Conservation (phyloP, 1,140 invertebrate genomes). For the Pseudomyrmex sp. region DNA sequence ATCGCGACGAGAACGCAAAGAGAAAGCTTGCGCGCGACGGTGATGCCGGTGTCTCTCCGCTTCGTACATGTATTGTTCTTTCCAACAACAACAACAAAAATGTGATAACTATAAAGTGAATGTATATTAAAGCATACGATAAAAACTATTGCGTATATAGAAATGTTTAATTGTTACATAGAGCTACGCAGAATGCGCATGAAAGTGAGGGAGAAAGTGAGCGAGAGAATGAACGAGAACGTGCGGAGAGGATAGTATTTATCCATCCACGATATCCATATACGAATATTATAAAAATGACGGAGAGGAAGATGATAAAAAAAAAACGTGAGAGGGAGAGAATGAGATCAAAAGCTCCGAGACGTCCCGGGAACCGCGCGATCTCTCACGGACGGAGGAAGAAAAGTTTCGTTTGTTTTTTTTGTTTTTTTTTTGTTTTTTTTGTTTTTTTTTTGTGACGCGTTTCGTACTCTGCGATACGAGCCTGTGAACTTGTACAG, state of each 20-base stretch:
- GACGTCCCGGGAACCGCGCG: slow-evolving; percentile 38
- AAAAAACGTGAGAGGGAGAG: background rate
- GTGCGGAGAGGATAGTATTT: too few relatives aligned
- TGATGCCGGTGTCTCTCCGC: slow-evolving; percentile 43
- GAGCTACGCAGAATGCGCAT: slow-evolving; percentile 69
- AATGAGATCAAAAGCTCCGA: slow-evolving; percentile 23
- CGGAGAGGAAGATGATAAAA: too few relatives aligned
- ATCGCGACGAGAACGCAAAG: slow-evolving; percentile 41
- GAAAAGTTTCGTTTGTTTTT: slow-evolving; percentile 17
- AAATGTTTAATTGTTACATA: slow-evolving; percentile 78
- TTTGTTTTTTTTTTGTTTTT: too few relatives aligned
- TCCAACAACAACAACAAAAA: slow-evolving; percentile 70
- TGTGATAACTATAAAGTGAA: slow-evolving; percentile 79
- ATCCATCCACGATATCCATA: too few relatives aligned
- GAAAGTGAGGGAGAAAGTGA: background rate
- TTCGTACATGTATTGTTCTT: slow-evolving; percentile 71
- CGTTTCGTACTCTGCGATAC: too few relatives aligned
- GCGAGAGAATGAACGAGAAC: too few relatives aligned
- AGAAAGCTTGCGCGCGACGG: slow-evolving; percentile 42
- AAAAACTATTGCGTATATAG: slow-evolving; percentile 78
- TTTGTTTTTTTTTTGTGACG: too few relatives aligned
- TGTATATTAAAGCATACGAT: slow-evolving; percentile 21
- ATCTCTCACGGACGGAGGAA: slow-evolving; percentile 16
- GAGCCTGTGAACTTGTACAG: too few relatives aligned
- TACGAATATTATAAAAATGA: too few relatives aligned